phyloP scores from a whole-genome alignment of 2,797 vertebrate genomes.

The Gymnodraco acuticeps region DNA sequence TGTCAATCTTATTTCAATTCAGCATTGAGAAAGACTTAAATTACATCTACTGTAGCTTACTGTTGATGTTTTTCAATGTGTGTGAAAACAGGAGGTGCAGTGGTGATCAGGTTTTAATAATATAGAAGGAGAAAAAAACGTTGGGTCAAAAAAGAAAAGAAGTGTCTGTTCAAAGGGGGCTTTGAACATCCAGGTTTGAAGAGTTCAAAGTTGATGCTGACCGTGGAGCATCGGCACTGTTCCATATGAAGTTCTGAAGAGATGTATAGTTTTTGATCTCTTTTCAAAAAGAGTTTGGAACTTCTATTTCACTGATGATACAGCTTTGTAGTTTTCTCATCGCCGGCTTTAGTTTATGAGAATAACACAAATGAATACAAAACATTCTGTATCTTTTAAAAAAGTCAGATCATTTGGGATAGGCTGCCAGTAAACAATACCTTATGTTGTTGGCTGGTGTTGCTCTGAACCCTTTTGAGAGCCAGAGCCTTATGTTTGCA shows the following conservation, averaged over 20 bases:
- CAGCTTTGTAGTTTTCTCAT: neutral
- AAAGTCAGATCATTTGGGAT: neutral
- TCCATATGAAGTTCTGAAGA: conserved; percentile 30
- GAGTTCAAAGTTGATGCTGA: conserved; percentile 44
- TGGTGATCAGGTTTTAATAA: neutral
- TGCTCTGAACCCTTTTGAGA: conserved; percentile 40
- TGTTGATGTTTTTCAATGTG: neutral
- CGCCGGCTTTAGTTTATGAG: too few relatives aligned
- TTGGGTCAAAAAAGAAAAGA: conserved; percentile 6
- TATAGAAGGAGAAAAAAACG: conserved; percentile 25
- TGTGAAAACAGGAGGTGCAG: neutral
- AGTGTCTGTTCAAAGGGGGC: conserved; percentile 21
- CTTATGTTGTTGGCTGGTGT: conserved; percentile 5
- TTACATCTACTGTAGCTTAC: neutral
- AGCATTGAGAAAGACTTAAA: neutral
- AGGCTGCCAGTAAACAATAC: neutral
- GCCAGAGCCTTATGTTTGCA: conserved; percentile 38
- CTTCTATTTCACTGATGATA: neutral
- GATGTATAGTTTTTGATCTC: neutral
- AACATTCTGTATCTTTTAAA: too few relatives aligned
- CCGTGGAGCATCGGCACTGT: neutral
- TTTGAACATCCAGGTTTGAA: conserved; percentile 39
- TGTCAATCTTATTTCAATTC: neutral
- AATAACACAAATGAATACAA: too few relatives aligned
- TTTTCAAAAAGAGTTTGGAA: neutral